A percentile compares a stretch with the other conserved stretches of the same genome.
phyloP scores from a whole-genome alignment of 2,797 vertebrate species.

The Falco rusticolus region DNA sequence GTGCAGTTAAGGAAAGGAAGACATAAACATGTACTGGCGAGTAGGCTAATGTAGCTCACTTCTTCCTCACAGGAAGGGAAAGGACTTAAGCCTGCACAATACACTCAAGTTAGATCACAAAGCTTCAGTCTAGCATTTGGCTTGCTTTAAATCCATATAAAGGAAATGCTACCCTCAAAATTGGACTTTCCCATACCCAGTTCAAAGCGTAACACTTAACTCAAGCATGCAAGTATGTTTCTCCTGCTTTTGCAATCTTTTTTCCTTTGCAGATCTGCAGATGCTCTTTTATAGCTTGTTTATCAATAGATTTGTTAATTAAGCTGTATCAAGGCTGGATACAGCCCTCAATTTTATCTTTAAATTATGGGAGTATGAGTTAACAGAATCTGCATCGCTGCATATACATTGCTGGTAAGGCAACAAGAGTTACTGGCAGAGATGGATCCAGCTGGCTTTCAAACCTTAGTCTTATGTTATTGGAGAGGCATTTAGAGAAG shows the following conservation, averaged over 20 bases:
- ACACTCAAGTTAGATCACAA: background rate
- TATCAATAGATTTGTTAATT: background rate
- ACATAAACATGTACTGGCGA: fast-evolving
- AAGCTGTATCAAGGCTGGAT: background rate
- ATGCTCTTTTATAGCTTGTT: background rate
- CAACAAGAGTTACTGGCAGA: background rate
- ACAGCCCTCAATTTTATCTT: background rate
- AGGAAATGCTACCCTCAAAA: background rate
- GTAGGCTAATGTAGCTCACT: background rate
- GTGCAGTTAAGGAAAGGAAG: background rate
- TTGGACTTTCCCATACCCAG: background rate
- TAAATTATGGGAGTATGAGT: background rate
- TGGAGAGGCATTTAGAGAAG: background rate
- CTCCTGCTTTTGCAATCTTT: background rate
- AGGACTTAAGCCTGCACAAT: background rate
- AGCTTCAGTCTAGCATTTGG: background rate
- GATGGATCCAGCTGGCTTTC: background rate
- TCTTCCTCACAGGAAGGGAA: background rate
- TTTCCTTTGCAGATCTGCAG: background rate
- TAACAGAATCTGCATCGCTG: background rate
- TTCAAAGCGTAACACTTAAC: background rate
- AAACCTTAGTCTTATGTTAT: background rate
- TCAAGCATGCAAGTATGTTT: background rate
- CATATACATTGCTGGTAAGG: background rate
- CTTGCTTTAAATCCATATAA: background rate